Evolutionary conservation across 2,888 invertebrate genomes (phyloP).

Genomic region (Odontothrips loti): DNA sequence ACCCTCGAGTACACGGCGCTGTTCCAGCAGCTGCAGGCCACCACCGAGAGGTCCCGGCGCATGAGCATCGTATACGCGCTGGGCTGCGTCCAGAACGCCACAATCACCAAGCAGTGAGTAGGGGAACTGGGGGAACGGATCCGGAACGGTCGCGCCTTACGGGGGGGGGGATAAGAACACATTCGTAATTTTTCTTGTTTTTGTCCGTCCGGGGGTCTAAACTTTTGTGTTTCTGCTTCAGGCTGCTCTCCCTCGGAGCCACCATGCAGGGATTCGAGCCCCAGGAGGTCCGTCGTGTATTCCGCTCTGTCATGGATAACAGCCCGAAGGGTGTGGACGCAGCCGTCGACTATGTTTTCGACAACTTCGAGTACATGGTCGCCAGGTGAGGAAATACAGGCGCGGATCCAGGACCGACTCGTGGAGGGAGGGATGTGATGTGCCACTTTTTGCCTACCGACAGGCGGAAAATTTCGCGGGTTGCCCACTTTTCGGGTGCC

Average conservation of each 20-base stretch:
- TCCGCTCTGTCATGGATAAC: background rate
- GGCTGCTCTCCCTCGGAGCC: background rate
- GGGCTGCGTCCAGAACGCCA: background rate
- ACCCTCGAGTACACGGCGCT: background rate
- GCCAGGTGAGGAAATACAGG: background rate
- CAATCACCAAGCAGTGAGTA: background rate
- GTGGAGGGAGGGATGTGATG: too few relatives aligned
- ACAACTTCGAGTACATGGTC: background rate
- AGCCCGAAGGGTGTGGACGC: background rate
- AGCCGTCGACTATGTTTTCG: background rate
- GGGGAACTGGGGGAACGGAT: too few relatives aligned
- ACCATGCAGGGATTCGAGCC: conserved; percentile 15
- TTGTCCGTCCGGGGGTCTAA: too few relatives aligned
- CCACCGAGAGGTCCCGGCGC: background rate
- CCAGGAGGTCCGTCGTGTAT: background rate
- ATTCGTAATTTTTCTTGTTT: too few relatives aligned
- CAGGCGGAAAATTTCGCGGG: too few relatives aligned
- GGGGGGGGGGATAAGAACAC: too few relatives aligned
- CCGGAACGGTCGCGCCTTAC: too few relatives aligned
- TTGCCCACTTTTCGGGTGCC: too few relatives aligned
- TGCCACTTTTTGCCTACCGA: too few relatives aligned
- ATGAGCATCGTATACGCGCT: conserved; percentile 11
- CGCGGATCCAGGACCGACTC: too few relatives aligned
- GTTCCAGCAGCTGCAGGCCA: background rate
- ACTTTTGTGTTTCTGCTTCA: background rate